These are phyloP conservation scores for Nesospiza acunhae DNA, from an alignment of 2,113 vertebrate species.

Conservation along the genomic window DNA sequence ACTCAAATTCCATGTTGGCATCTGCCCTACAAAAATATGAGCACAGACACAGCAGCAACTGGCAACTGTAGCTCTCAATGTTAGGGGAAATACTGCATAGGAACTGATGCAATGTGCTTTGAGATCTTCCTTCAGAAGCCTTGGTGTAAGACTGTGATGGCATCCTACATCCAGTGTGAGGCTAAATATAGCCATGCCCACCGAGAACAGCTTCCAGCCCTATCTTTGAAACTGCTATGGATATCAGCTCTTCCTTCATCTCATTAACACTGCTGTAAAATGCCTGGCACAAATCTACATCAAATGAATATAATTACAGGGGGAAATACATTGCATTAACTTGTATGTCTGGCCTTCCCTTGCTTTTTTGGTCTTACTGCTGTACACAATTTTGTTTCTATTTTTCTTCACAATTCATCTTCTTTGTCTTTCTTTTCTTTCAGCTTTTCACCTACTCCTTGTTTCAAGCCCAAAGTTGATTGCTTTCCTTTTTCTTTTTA, in stretches of 20 bases:
- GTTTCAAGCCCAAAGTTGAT: not conserved
- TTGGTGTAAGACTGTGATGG: not conserved
- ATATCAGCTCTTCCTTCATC: slow-evolving; percentile 21
- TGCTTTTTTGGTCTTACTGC: not conserved
- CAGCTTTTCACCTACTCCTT: not conserved
- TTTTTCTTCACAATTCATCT: not conserved
- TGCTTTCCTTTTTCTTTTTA: not conserved
- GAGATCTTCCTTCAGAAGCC: not conserved
- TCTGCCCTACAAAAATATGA: not conserved
- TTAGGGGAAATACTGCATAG: not conserved
- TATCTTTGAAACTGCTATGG: not conserved
- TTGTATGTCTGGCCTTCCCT: not conserved
- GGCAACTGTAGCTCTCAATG: not conserved
- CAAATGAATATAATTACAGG: slow-evolving; percentile 44
- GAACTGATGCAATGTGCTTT: not conserved
- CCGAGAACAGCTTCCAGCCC: not conserved
- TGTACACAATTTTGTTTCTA: not conserved
- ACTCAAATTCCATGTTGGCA: not conserved
- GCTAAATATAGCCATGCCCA: slow-evolving; percentile 39
- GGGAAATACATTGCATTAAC: slow-evolving; percentile 10
- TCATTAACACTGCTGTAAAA: slow-evolving; percentile 38
- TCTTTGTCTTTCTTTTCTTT: not conserved
- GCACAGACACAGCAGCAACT: not conserved
- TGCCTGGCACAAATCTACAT: slow-evolving; percentile 38
- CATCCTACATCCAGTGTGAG: not conserved